Base-by-base conservation (phyloP, 2,797 vertebrate species). In the Pogonophryne albipinna region DNA sequence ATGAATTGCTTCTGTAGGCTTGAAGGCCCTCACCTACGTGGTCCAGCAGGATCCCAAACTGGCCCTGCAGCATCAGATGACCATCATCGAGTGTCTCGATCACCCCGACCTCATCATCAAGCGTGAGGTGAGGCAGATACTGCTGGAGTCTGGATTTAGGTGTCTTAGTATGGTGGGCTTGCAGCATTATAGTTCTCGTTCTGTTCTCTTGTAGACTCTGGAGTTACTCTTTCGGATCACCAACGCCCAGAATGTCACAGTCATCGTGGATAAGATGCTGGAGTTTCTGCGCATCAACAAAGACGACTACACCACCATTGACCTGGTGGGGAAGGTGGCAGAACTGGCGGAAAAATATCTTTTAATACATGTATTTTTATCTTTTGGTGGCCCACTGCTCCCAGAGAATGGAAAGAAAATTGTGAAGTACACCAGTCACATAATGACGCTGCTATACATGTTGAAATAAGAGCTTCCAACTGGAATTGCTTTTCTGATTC, bases 261-360 rank as follows among this genome's bases (percentile, higher is more conserved):
- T 99, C 75, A 99, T 99, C 50, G 97, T 98, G 15, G 96, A 97
- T 89, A 99, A 98, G 93, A 97, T 99, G 96, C 94, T 99, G 83
- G 96, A 96, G 46, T 99, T 99, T 86, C 93, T 99, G 81, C 95
- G 87, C 51, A 86, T 93, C 82, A 97, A 93, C 86, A 93, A 94
- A 79, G 97, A 99, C 41, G 96, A 98, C 71, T 97, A 99, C 87
- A 92, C 96, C 15, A 92, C 97, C 27, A 92, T 96, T 62, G 96
- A 94, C 85, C 93, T 99, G 79, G 95, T 94, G 88, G 97, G 97
- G 45, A 99, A 99, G 93, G 96, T 99, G 86, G 96, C 98, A 66
- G 98, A 99, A 72, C 92, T 99, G 82, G 97, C 98, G 74, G 98
- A 99, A 89, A 99, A 98, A 99, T 99, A 99, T 99, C 97, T 96